Base-by-base conservation (phyloP, 2,797 vertebrate species). In the Notolepis coatsorum region DNA sequence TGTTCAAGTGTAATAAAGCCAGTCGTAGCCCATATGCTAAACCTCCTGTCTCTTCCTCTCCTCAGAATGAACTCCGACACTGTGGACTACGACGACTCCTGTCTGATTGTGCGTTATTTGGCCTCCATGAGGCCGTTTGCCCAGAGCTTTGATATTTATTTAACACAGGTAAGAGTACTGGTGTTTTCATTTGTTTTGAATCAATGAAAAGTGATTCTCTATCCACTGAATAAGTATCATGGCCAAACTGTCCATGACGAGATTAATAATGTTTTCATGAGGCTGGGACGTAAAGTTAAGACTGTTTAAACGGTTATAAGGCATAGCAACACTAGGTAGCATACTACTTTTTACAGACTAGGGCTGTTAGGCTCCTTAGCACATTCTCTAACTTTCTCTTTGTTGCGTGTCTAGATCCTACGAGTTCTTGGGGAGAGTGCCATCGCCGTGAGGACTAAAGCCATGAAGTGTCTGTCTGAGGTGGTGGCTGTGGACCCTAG, bases 81-180 rank as follows among this genome's bases (percentile, higher is more conserved):
- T 84, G 97, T 99, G 93, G 96, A 98, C 89, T 99, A 98, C 31
- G 95, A 97, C n/a, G 97, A 99, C 87, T 94, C 97, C 62, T 97
- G 96, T 89, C 92, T 98, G 91, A 96, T 97, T 49, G 97, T 98
- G 90, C 96, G 97, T 88, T 98, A 98, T 92, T 95, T 99, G 95
- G 97, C 97, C 96, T 99, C 97, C 84, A 99, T 98, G 96, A 97
- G 97, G 95, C 97, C 97, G 45, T 99, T 99, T 88, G 95, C 96
- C 87, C 97, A 98, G 94, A 98, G 97, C 91, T 99, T 99, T 88
- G 97, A 99, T 96, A 98, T 99, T 96, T 99, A 99, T 96, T 96
- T 99, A 94, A 98, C 97, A 88, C 97, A 98, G 96, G 97, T 98
- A 92, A 91, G 72, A 75, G n/a, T n/a, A n/a, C n/a, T n/a, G n/a